phyloP scores from a whole-genome alignment of 2,113 vertebrate species.

The Rana temporaria region DNA sequence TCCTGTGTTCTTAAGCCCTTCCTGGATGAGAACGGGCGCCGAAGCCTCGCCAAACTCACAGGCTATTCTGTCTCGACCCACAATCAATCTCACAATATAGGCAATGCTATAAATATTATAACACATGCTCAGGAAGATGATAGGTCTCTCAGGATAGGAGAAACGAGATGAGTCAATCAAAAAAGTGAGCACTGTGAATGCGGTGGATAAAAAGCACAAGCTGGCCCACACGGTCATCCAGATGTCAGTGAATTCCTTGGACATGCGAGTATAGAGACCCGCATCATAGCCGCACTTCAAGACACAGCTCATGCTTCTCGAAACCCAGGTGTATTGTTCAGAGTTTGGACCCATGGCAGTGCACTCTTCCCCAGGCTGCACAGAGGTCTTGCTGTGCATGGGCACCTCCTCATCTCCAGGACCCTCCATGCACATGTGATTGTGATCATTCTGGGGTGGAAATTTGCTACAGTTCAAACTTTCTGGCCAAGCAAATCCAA shows the following conservation, averaged over 20 bases:
- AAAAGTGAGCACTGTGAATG: constrained; percentile 96
- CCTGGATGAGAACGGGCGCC: constrained; percentile 94
- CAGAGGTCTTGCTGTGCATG: constrained; percentile 78
- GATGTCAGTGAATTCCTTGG: constrained; percentile 96
- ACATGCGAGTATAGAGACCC: constrained; percentile 87
- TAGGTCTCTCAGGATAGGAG: constrained; percentile 95
- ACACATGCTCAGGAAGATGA: constrained; percentile 99
- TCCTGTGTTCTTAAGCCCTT: constrained; percentile 98
- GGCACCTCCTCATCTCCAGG: constrained; percentile 91
- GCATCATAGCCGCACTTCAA: constrained; percentile 95
- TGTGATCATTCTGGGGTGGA: constrained; percentile 96
- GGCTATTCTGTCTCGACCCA: constrained; percentile 96
- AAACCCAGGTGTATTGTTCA: constrained; percentile 94
- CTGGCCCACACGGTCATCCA: constrained; percentile 99
- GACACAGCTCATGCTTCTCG: constrained; percentile 88
- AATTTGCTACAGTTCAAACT: constrained; percentile 96
- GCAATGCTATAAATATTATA: constrained; percentile 99
- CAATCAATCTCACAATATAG: constrained; percentile 93
- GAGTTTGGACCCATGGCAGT: constrained; percentile 81
- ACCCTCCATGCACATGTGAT: constrained; percentile 99
- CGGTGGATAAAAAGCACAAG: constrained; percentile 95
- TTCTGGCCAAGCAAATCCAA: constrained; percentile 95
- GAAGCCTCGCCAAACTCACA: constrained; percentile 96
- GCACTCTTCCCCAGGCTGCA: constrained; percentile 90
- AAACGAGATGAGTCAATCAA: constrained; percentile 95